These are phyloP conservation scores for Sclerodermus sp. DNA, from an alignment of 2,888 invertebrate genomes.

Conservation along the genomic window DNA sequence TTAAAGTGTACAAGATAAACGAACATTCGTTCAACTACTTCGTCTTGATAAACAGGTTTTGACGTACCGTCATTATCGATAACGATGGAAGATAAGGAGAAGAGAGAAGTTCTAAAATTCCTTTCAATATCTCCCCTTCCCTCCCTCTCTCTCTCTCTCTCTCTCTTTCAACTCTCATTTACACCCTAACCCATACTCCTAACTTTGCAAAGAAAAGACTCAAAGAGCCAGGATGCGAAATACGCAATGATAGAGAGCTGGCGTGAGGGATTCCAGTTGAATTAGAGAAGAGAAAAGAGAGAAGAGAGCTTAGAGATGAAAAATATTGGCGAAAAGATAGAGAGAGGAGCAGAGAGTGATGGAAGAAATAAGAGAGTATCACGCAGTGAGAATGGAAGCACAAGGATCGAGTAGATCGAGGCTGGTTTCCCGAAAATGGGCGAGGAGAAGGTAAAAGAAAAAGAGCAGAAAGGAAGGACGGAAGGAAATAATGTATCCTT, in stretches of 20 bases:
- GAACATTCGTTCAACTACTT: too few relatives aligned
- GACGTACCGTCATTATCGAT: too few relatives aligned
- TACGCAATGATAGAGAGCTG: too few relatives aligned
- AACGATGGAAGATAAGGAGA: too few relatives aligned
- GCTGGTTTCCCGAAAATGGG: not conserved
- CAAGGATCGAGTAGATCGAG: slow-evolving; percentile 1
- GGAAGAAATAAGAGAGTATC: too few relatives aligned
- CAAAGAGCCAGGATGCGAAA: too few relatives aligned
- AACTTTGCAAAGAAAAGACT: too few relatives aligned
- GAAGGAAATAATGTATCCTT: not conserved
- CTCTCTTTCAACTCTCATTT: not conserved
- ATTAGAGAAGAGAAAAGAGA: not conserved
- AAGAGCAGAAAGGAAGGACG: slow-evolving; percentile 3
- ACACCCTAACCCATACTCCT: too few relatives aligned
- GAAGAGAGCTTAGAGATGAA: slow-evolving; percentile 6
- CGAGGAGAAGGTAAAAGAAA: not conserved
- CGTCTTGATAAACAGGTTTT: too few relatives aligned
- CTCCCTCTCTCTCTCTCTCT: not conserved
- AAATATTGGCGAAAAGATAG: slow-evolving; percentile 3
- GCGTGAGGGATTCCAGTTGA: not conserved
- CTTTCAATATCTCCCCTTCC: not conserved
- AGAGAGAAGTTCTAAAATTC: too few relatives aligned
- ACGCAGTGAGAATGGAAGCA: not conserved
- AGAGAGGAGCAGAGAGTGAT: slow-evolving; percentile 1
- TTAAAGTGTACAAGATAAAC: too few relatives aligned